Base-by-base conservation (phyloP, 2,113 vertebrate species). In the Spea bombifrons region DNA sequence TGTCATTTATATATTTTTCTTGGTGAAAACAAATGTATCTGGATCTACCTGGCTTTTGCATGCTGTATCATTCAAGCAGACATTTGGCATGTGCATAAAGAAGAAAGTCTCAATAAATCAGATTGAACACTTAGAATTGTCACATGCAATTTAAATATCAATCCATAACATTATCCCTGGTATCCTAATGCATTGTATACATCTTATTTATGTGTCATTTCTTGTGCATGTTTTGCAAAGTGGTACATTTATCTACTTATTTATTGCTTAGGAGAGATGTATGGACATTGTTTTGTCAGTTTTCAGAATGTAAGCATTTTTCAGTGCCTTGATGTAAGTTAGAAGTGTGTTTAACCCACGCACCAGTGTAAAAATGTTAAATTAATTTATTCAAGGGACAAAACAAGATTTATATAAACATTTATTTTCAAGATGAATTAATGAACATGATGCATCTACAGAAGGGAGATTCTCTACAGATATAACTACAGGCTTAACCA, bases 61-160 rank as follows among this genome's bases (percentile, higher is more conserved):
- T 6, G 55, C 13, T 15, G 64, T 57, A 75, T 67, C 66, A 67
- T 75, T 75, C 30, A 30, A 30, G 55, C 55, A 5, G 55, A 5
- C 10, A 59, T 13, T 59, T 12, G 6, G 10, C 10, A 59, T 0
- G 50, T 8, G 50, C 50, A 53, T 53, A 10, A 53, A 53, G 10
- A 3, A 59, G 4, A 59, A 59, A 59, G 15, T 4, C 55, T 13
- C 15, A 13, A 59, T 59, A 59, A 59, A 59, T 59, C 55, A 59
- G 55, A 5, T 59, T 59, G 15, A 59, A 59, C 55, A 59, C 55
- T 4, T 59, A 12, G 10, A 59, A 59, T 13, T 59, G 55, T 59
- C 55, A 59, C 55, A 59, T 59, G 6, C 3, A 59, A 59, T 59
- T 59, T 59, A 9, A 13, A 59, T 59, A 13, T 13, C 9, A 8